Base-by-base conservation (phyloP, 2,888 invertebrate species). In the Drosophila subsilvestris region DNA sequence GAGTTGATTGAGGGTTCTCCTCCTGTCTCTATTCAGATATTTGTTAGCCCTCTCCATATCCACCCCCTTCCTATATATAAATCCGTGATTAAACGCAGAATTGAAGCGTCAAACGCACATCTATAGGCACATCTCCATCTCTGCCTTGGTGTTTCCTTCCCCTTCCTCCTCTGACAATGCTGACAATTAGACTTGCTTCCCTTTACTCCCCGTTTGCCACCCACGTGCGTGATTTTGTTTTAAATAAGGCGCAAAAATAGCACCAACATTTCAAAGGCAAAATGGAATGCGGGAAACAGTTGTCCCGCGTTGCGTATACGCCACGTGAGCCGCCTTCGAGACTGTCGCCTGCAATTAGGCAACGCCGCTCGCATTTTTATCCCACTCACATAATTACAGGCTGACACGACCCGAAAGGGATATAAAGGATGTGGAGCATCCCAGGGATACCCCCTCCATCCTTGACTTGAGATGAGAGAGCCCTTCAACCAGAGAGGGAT, bases 211-310 rank as follows among this genome's bases (percentile, higher is more conserved):
- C 6, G 17, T 42, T 4, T 5, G 10, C n/a, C 6, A 12, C 18
- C 44, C 18, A 25, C 42, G 71, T 60, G 53, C 67, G 60, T 67
- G 74, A 61, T 61, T 74, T 61, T 20, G 66, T 74, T 73, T 55
- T 47, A 62, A 67, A 54, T 32, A 20, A 44, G 53, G 37, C 32
- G 32, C 49, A n/a, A 45, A 20, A 42, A 49, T 48, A 43, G 5
- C 14, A 14, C 2, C 37, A 18, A 3, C 48, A 55, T 27, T 25
- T 66, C 49, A 42, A 54, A 50, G 37, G 20, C 22, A 59, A 29
- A 20, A 25, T 50, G 44, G 8, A n/a, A 54, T 25, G 25, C n/a
- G 17, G 20, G 9, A 63, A 58, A 73, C 29, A 60, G 32, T 61
- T 57, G 6, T 42, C 17, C 44, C 8, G 22, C 27, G 20, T 61